Conservation (phyloP, 2,113 vertebrate species). For the Spizaetus ornatus region DNA sequence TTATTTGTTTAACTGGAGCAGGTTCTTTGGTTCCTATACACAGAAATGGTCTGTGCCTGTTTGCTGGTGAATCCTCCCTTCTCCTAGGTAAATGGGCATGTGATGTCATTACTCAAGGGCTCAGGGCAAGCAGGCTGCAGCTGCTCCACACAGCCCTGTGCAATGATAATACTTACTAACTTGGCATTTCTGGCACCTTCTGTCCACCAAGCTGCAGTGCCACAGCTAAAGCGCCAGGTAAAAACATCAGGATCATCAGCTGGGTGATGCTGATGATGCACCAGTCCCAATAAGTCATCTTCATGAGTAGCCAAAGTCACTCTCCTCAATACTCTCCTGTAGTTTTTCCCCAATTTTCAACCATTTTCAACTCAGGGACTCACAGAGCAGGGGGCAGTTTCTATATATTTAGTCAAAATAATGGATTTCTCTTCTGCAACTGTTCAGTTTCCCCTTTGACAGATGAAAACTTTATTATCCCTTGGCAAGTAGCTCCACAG, state of each 20-base stretch:
- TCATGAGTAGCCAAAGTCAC: not conserved
- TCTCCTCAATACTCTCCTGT: not conserved
- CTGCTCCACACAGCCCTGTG: not conserved
- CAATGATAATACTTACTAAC: not conserved
- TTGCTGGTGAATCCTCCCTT: not conserved
- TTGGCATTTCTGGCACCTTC: not conserved
- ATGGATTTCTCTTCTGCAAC: not conserved
- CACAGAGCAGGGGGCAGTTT: not conserved
- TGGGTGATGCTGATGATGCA: not conserved
- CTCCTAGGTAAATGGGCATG: not conserved
- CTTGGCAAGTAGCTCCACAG: not conserved
- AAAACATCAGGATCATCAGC: not conserved
- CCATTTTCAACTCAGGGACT: not conserved
- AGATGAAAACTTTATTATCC: not conserved
- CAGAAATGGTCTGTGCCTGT: not conserved
- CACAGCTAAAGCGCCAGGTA: not conserved
- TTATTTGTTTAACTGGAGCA: not conserved
- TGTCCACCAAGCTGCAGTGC: not conserved
- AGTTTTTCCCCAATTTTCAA: not conserved
- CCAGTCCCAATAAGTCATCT: not conserved
- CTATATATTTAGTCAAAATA: not conserved
- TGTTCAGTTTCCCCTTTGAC: not conserved
- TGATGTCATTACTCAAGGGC: too few species aligned
- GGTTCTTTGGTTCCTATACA: not conserved
- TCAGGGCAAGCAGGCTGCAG: accelerated